These are phyloP conservation scores for Buphagus erythrorhynchus DNA, from an alignment of 2,797 vertebrate genomes.

Conservation along the genomic window DNA sequence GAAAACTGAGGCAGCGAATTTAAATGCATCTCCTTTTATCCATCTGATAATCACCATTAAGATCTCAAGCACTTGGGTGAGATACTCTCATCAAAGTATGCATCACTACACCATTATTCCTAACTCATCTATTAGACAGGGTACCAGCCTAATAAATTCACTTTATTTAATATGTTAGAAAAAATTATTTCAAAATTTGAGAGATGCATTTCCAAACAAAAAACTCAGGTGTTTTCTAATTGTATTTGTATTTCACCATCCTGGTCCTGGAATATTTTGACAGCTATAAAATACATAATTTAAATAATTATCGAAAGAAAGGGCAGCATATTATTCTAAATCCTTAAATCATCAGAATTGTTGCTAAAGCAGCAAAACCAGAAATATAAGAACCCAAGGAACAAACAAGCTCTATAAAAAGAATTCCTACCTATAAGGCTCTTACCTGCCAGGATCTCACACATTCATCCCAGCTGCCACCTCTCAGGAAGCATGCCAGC, in stretches of 20 bases:
- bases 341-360: not conserved
- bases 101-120: not conserved
- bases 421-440: not conserved
- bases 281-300: not conserved
- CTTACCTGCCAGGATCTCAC: not conserved
- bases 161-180: conserved; percentile 34
- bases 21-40: not conserved
- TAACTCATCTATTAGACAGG: not conserved
- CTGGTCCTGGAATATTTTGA: not conserved
- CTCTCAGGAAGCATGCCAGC: not conserved
- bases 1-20: not conserved
- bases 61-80: not conserved
- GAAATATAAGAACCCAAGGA: not conserved
- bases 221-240: not conserved
- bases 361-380: not conserved
- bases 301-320: not conserved
- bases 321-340: not conserved
- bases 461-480: not conserved
- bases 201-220: conserved; percentile 34
- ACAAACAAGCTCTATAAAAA: not conserved
- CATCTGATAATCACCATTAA: not conserved
- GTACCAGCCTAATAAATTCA: not conserved
- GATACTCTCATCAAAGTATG: not conserved
- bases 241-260: not conserved
- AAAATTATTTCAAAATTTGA: conserved; percentile 50